phyloP scores from a whole-genome alignment of 2,113 vertebrate genomes.

The Oreotrochilus melanogaster region DNA sequence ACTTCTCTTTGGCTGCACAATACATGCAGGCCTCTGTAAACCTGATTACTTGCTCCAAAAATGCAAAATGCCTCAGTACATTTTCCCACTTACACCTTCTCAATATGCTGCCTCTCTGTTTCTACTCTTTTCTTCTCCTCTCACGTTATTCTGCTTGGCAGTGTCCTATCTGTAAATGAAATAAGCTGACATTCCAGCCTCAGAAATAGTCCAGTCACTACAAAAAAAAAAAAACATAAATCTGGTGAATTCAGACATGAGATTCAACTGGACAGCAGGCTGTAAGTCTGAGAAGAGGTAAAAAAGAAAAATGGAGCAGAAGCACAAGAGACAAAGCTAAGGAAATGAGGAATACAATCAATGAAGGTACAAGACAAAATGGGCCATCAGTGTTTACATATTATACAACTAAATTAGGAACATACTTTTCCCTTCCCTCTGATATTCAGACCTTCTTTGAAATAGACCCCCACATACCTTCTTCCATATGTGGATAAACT shows the following conservation, averaged over 20 bases:
- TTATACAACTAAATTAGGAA: neutral
- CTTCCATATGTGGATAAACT: neutral
- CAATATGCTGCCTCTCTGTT: neutral
- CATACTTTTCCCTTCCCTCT: neutral
- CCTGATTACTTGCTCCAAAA: neutral
- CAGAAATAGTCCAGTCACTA: neutral
- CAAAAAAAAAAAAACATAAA: neutral
- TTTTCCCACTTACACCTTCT: neutral
- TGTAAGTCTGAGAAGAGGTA: neutral
- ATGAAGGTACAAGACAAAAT: neutral
- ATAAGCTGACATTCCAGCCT: neutral
- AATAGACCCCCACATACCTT: neutral
- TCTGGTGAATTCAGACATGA: neutral
- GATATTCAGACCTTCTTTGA: neutral
- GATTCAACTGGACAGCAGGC: neutral
- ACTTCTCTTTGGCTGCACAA: neutral
- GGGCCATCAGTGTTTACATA: neutral
- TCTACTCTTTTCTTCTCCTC: constrained; percentile 9
- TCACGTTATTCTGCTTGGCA: neutral
- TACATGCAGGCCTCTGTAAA: neutral
- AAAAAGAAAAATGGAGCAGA: neutral
- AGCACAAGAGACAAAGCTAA: neutral
- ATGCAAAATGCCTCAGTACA: neutral
- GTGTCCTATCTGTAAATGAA: neutral
- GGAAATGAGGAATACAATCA: neutral